Percentiles rank a stretch among this genome's conserved stretches.
Conservation (phyloP, 2,888 invertebrate species). For the Aporophyla lueneburgensis region DNA sequence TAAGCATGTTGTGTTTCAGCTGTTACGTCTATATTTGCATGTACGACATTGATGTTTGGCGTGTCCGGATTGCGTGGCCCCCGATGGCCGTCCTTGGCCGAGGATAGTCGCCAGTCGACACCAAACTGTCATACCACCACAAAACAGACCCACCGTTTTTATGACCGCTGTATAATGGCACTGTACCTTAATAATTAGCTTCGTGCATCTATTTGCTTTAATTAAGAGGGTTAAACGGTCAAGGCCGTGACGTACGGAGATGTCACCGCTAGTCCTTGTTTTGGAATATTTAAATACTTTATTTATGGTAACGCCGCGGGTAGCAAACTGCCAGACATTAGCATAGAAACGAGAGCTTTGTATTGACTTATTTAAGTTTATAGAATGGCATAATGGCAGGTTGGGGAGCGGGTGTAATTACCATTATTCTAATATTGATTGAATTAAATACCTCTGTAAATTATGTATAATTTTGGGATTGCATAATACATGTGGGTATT, state of each 20-base stretch:
- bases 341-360: slow-evolving; percentile 59
- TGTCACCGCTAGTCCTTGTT: slow-evolving; percentile 66
- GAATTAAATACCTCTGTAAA: slow-evolving; percentile 28
- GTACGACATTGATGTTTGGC: slow-evolving; percentile 63
- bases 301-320: slow-evolving; percentile 59
- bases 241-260: slow-evolving; percentile 69
- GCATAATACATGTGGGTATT: slow-evolving; percentile 8
- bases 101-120: slow-evolving; percentile 57
- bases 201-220: slow-evolving; percentile 75
- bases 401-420: slow-evolving; percentile 13
- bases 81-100: slow-evolving; percentile 66
- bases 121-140: slow-evolving; percentile 69
- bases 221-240: slow-evolving; percentile 67
- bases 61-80: slow-evolving; percentile 68
- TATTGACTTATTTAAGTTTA: slow-evolving; percentile 55
- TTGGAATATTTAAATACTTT: slow-evolving; percentile 65
- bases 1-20: slow-evolving; percentile 48
- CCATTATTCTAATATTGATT: slow-evolving; percentile 39
- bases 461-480: slow-evolving; percentile 41
- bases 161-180: slow-evolving; percentile 50
- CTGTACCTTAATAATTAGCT: slow-evolving; percentile 71
- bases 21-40: slow-evolving; percentile 65
- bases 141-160: slow-evolving; percentile 47
- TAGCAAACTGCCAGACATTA: slow-evolving; percentile 54
- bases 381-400: slow-evolving; percentile 42